Percentiles rank a stretch among this genome's conserved stretches.
Evolutionary conservation across 1,140 invertebrate genomes (phyloP).

Genomic region (Ectropis grisescens): DNA sequence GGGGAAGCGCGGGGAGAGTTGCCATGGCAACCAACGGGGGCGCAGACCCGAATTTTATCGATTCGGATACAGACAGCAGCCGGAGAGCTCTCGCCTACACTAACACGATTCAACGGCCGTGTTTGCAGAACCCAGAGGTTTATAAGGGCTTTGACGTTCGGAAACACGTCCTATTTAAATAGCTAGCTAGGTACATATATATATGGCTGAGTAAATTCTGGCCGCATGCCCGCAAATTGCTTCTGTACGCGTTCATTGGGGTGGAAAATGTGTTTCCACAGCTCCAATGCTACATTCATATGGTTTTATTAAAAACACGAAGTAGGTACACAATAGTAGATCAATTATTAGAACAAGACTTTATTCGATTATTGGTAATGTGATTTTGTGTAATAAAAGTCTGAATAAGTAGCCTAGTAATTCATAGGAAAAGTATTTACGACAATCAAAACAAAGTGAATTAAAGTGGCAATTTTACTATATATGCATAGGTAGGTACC

Average conservation of each 20-base stretch:
- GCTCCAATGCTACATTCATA: too few relatives aligned
- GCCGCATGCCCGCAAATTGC: constrained; percentile 22
- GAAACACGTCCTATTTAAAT: constrained; percentile 38
- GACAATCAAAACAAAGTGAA: too few relatives aligned
- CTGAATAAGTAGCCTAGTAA: too few relatives aligned
- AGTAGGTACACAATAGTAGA: too few relatives aligned
- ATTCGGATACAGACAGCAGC: constrained; percentile 64
- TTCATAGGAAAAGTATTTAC: too few relatives aligned
- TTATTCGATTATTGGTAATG: too few relatives aligned
- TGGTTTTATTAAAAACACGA: too few relatives aligned
- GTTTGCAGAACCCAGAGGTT: constrained; percentile 60
- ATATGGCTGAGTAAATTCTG: constrained; percentile 3
- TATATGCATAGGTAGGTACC: too few relatives aligned
- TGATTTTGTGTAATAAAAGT: too few relatives aligned
- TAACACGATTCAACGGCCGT: constrained; percentile 58
- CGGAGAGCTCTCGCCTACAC: constrained; percentile 45
- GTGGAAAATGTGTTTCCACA: not conserved
- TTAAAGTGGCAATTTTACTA: too few relatives aligned
- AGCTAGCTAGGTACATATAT: constrained; percentile 17
- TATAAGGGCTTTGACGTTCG: constrained; percentile 57
- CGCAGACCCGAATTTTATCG: constrained; percentile 66
- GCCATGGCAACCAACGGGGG: constrained; percentile 55
- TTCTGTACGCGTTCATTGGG: constrained; percentile 6
- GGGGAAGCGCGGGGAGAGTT: constrained; percentile 30
- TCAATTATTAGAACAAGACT: too few relatives aligned